phyloP scores from a whole-genome alignment of 2,888 invertebrate species.

The Leptopterna dolabrata region DNA sequence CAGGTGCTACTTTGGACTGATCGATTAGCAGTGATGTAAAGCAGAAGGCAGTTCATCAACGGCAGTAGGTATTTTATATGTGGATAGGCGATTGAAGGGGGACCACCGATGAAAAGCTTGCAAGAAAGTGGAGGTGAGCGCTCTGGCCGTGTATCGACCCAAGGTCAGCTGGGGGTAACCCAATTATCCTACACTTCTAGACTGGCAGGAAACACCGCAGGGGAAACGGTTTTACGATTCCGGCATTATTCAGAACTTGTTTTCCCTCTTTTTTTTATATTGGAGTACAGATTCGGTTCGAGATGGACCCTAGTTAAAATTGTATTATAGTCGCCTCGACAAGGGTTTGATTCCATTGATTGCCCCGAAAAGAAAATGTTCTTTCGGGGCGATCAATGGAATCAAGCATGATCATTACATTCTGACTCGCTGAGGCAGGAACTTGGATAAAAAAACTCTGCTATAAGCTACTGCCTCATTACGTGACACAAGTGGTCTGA shows the following conservation, averaged over 20 bases:
- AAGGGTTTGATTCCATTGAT: too few relatives aligned
- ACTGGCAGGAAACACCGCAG: slow-evolving; percentile 30
- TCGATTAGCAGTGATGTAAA: too few relatives aligned
- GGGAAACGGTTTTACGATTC: not conserved
- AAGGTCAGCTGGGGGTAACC: slow-evolving; percentile 20
- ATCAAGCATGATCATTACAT: not conserved
- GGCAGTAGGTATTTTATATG: not conserved
- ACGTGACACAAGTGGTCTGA: too few relatives aligned
- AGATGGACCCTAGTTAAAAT: not conserved
- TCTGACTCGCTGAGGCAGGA: too few relatives aligned
- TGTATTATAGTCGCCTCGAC: not conserved
- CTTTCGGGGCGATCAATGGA: not conserved
- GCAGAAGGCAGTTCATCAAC: too few relatives aligned
- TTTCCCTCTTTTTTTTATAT: not conserved
- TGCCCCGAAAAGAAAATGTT: too few relatives aligned
- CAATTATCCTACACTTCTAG: slow-evolving; percentile 42
- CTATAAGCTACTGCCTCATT: too few relatives aligned
- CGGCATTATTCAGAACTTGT: slow-evolving; percentile 2
- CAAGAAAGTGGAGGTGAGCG: slow-evolving; percentile 37
- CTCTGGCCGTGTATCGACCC: slow-evolving; percentile 40
- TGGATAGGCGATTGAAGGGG: slow-evolving; percentile 14
- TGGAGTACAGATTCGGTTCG: not conserved
- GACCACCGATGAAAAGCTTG: slow-evolving; percentile 7
- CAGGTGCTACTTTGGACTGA: too few relatives aligned
- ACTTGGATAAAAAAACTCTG: too few relatives aligned